Evolutionary conservation across 2,113 vertebrate genomes (phyloP).

Genomic region (Galeopterus variegatus): DNA sequence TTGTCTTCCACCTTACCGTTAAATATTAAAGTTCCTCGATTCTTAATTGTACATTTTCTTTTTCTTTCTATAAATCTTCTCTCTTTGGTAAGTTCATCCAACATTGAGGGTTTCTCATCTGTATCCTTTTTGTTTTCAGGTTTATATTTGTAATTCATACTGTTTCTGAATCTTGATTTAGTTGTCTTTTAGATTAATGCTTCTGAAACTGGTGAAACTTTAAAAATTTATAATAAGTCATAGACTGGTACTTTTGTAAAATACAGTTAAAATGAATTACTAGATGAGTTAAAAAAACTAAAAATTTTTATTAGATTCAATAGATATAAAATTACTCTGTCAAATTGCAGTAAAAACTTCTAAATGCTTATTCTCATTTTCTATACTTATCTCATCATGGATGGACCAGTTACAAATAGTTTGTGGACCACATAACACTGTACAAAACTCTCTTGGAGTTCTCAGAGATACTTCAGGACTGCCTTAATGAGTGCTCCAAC

Average conservation of each 20-base stretch:
- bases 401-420: not conserved
- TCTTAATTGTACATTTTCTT: not conserved
- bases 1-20: not conserved
- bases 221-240: not conserved
- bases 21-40: not conserved
- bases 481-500: not conserved
- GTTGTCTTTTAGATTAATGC: not conserved
- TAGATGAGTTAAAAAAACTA: constrained; percentile 28
- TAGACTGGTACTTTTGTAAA: not conserved
- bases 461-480: not conserved
- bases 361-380: not conserved
- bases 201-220: constrained; percentile 28
- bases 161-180: not conserved
- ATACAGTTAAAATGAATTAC: not conserved
- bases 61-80: not conserved
- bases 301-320: constrained; percentile 20
- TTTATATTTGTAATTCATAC: not conserved
- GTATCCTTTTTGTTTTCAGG: not conserved
- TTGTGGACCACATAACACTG: not conserved
- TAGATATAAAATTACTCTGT: constrained; percentile 26
- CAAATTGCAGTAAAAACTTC: not conserved
- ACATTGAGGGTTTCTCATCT: not conserved
- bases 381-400: not conserved
- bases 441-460: not conserved
- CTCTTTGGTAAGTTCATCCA: not conserved